Percentiles rank a stretch among this genome's conserved stretches.
Conservation (phyloP, 1,140 invertebrate species). For the Eupeodes corollae region DNA sequence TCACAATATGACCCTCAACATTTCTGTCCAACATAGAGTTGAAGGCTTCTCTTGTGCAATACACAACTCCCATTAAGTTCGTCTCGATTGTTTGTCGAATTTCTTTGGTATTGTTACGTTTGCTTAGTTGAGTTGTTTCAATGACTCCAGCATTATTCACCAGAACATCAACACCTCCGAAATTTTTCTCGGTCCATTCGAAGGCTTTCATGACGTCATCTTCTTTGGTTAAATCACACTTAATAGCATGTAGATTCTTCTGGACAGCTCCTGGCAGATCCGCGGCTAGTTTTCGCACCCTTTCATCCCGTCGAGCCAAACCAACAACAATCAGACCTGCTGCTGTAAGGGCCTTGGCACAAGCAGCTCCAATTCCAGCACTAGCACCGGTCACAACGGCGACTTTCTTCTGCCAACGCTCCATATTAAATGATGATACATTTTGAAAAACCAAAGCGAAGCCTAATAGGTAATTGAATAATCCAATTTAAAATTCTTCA, state of each 20-base stretch:
- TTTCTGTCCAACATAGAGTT: slow-evolving; percentile 51
- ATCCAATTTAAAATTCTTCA: no score
- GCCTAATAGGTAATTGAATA: no score
- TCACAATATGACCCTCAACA: slow-evolving; percentile 52
- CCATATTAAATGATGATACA: slow-evolving; percentile 35
- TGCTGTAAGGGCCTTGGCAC: slow-evolving; percentile 36
- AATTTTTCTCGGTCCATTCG: slow-evolving; percentile 44
- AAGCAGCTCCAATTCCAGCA: slow-evolving; percentile 45
- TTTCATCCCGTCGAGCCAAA: slow-evolving; percentile 50
- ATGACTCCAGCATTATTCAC: slow-evolving; percentile 63
- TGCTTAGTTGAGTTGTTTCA: slow-evolving; percentile 39
- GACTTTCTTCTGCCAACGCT: slow-evolving; percentile 34
- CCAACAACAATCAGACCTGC: slow-evolving; percentile 54
- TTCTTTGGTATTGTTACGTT: slow-evolving; percentile 30
- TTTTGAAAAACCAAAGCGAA: no score
- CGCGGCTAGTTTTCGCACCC: slow-evolving; percentile 40
- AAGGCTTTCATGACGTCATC: slow-evolving; percentile 55
- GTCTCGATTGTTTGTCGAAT: slow-evolving; percentile 45
- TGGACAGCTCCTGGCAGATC: slow-evolving; percentile 12
- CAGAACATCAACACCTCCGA: slow-evolving; percentile 56
- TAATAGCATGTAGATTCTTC: slow-evolving; percentile 38
- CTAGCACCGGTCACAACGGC: slow-evolving; percentile 39
- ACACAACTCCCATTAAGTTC: slow-evolving; percentile 55
- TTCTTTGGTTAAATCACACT: slow-evolving; percentile 52
- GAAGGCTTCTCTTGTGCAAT: slow-evolving; percentile 55